These are phyloP conservation scores for Sesamia nonagrioides DNA, from an alignment of 1,140 invertebrate genomes.

Conservation along the genomic window DNA sequence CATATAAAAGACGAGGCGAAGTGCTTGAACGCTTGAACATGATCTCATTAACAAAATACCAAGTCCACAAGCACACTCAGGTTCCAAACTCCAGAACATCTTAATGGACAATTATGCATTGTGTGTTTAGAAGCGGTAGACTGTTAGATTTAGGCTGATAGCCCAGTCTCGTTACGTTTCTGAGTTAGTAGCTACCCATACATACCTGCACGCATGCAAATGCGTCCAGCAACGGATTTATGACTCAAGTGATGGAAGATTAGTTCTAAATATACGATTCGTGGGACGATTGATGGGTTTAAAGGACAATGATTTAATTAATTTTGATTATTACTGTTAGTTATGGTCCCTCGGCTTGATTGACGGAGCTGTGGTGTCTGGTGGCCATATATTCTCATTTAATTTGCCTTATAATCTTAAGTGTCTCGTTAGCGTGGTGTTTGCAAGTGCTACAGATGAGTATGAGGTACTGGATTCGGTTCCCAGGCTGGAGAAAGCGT, in stretches of 20 bases:
- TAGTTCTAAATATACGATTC: constrained; percentile 42
- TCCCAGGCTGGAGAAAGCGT: no score
- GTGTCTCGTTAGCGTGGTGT: background rate
- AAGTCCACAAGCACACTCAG: background rate
- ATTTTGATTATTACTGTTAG: background rate
- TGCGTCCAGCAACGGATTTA: constrained; percentile 50
- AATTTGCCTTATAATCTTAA: background rate
- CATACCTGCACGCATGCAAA: constrained; percentile 60
- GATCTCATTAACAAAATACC: background rate
- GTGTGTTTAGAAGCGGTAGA: constrained; percentile 61
- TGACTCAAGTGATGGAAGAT: constrained; percentile 46
- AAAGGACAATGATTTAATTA: constrained; percentile 28
- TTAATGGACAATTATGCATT: constrained; percentile 66
- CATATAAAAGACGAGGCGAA: no score
- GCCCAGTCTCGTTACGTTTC: constrained; percentile 54
- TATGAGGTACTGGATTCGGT: no score
- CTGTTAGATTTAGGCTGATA: constrained; percentile 64
- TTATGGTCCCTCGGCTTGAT: background rate
- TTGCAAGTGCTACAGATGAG: no score
- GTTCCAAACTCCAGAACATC: constrained; percentile 18
- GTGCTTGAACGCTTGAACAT: no score
- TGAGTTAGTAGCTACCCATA: constrained; percentile 52
- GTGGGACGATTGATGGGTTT: constrained; percentile 11
- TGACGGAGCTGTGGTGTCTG: background rate
- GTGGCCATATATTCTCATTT: background rate